Evolutionary conservation across 1,140 invertebrate genomes (phyloP).

Genomic region (Mamestra configurata): DNA sequence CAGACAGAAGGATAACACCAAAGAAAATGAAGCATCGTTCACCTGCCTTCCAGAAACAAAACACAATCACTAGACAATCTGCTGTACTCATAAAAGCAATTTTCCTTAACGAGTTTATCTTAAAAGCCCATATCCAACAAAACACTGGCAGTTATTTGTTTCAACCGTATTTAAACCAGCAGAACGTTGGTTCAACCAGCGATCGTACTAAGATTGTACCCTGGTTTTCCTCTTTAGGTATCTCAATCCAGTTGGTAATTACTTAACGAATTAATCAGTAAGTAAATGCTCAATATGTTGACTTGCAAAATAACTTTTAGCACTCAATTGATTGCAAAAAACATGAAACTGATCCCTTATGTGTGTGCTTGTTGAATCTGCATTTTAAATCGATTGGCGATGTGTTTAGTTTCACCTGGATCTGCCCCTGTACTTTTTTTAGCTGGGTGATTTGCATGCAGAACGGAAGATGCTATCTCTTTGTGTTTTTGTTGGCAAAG

Average conservation of each 20-base stretch:
- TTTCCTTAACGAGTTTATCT: neutral
- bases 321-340: slow-evolving; percentile 25
- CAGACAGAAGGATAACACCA: too few species aligned
- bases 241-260: slow-evolving; percentile 24
- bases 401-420: neutral
- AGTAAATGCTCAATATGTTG: slow-evolving; percentile 15
- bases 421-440: neutral
- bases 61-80: neutral
- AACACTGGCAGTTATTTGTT: neutral
- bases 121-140: neutral
- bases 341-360: slow-evolving; percentile 1
- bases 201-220: neutral
- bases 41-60: neutral
- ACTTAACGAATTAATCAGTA: slow-evolving; percentile 34
- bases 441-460: neutral
- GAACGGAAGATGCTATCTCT: neutral
- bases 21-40: neutral
- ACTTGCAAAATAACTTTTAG: slow-evolving; percentile 32
- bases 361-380: neutral
- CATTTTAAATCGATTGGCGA: slow-evolving; percentile 24
- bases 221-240: neutral
- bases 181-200: neutral
- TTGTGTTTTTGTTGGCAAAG: too few species aligned
- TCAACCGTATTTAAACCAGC: neutral
- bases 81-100: neutral